phyloP scores from a whole-genome alignment of 2,888 invertebrate species.

The Suillia variegata region DNA sequence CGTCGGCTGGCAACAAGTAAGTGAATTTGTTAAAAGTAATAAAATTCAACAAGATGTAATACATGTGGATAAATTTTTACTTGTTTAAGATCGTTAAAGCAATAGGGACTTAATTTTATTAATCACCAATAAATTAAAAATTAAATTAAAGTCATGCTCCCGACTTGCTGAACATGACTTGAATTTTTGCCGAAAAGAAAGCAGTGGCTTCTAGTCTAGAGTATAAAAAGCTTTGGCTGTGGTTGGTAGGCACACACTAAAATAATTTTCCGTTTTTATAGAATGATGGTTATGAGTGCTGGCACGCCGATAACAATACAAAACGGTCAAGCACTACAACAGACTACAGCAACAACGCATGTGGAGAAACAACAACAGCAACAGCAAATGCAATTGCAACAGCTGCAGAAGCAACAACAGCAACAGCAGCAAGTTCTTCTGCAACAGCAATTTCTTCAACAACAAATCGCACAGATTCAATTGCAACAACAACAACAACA shows the following conservation, averaged over 20 bases:
- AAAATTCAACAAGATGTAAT: background rate
- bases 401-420: conserved; percentile 51
- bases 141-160: no score
- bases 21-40: conserved; percentile 27
- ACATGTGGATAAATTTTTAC: background rate
- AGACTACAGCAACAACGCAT: conserved; percentile 37
- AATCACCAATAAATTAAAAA: no score
- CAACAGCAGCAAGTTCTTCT: conserved; percentile 49
- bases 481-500: conserved; percentile 41
- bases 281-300: conserved; percentile 62
- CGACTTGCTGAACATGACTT: no score
- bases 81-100: no score
- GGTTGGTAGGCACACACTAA: background rate
- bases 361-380: conserved; percentile 58
- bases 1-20: conserved; percentile 64
- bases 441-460: conserved; percentile 50
- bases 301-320: conserved; percentile 58
- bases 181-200: no score
- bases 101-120: no score
- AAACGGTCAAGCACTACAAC: conserved; percentile 55
- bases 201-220: no score
- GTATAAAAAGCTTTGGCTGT: no score
- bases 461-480: conserved; percentile 48
- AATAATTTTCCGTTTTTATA: conserved; percentile 24
- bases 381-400: conserved; percentile 45